Conservation (phyloP, 1,140 invertebrate genomes). For the Drosophila novamexicana region DNA sequence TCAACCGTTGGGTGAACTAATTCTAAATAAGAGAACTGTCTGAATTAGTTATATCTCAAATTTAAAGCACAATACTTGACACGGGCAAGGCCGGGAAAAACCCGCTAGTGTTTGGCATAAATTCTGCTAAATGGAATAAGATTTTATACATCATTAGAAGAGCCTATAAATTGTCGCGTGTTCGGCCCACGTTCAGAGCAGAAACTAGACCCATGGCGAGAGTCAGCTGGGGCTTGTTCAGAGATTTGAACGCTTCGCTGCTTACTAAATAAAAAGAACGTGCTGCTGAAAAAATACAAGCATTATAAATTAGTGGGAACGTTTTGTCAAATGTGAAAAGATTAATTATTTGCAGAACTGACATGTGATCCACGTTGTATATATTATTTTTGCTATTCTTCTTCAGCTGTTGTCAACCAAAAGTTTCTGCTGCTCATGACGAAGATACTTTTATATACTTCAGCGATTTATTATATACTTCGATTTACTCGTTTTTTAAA, state of each 20-base stretch:
- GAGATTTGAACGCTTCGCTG: constrained; percentile 10
- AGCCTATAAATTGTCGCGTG: constrained; percentile 24
- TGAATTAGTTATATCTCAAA: too few species aligned
- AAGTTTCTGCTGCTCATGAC: neutral
- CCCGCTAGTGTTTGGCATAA: neutral
- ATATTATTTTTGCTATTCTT: constrained; percentile 10
- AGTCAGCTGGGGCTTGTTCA: neutral
- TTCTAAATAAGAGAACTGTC: too few species aligned
- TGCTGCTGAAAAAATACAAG: neutral
- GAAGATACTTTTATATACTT: neutral
- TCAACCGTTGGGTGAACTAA: too few species aligned
- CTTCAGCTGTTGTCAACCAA: neutral
- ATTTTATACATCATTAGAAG: neutral
- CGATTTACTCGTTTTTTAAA: too few species aligned
- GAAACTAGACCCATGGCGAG: neutral
- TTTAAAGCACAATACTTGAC: too few species aligned
- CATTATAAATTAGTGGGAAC: neutral
- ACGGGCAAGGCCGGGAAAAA: too few species aligned
- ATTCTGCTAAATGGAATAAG: neutral
- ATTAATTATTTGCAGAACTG: constrained; percentile 34
- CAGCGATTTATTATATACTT: too few species aligned
- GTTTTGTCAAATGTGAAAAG: neutral
- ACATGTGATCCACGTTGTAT: constrained; percentile 23
- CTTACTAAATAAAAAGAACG: constrained; percentile 16
- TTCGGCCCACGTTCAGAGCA: constrained; percentile 16